Conservation (phyloP, 2,888 invertebrate genomes). For the Lepidochrysops patricia region DNA sequence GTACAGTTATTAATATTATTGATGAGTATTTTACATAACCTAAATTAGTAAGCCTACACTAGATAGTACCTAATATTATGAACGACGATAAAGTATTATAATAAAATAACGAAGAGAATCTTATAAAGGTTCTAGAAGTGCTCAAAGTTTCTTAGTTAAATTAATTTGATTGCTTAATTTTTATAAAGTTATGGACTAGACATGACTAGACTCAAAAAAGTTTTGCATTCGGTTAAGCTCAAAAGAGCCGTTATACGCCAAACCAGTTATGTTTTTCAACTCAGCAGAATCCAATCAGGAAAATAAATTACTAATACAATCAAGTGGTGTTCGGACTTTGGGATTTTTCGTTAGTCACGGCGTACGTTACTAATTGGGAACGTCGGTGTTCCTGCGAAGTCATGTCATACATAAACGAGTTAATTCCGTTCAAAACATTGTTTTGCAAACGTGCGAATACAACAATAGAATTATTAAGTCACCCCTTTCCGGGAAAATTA, state of each 20-base stretch:
- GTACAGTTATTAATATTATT: too few relatives aligned
- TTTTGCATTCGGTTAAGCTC: not conserved
- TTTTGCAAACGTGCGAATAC: not conserved
- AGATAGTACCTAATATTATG: too few relatives aligned
- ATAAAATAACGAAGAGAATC: too few relatives aligned
- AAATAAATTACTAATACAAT: slow-evolving; percentile 1
- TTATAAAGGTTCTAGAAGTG: too few relatives aligned
- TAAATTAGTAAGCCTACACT: too few relatives aligned
- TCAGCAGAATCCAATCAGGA: not conserved
- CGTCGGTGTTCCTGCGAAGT: not conserved
- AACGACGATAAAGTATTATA: too few relatives aligned
- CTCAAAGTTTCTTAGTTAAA: too few relatives aligned
- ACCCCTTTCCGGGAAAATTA: not conserved
- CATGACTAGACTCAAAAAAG: too few relatives aligned
- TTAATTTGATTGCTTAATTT: too few relatives aligned
- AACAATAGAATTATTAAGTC: not conserved
- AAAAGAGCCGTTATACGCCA: not conserved
- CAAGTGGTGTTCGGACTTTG: not conserved
- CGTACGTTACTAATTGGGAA: slow-evolving; percentile 2
- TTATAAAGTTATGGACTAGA: too few relatives aligned
- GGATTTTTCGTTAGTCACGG: not conserved
- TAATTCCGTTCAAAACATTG: not conserved
- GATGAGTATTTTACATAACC: too few relatives aligned
- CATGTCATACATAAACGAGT: not conserved
- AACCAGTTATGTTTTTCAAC: not conserved